These are phyloP conservation scores for Ptychadena robeensis DNA, from an alignment of 2,797 vertebrate genomes.

Conservation along the genomic window DNA sequence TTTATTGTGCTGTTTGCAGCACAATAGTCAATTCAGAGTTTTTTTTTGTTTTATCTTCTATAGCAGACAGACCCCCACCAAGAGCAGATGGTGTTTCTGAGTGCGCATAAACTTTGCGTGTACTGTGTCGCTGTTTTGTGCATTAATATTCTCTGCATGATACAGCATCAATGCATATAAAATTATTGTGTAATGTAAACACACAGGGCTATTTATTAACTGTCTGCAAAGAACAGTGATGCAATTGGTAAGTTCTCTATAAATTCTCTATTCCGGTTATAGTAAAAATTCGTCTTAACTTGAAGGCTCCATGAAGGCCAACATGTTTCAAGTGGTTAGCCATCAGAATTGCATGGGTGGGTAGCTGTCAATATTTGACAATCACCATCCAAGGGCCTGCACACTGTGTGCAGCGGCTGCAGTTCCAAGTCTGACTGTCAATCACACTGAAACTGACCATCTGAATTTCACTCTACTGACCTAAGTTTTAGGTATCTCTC, in stretches of 20 bases:
- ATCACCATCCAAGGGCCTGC: too few species aligned
- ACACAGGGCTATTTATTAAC: background rate
- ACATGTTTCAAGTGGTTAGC: too few species aligned
- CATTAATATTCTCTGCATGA: background rate
- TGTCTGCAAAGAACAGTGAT: background rate
- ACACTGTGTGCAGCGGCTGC: too few species aligned
- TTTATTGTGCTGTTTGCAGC: constrained; percentile 41
- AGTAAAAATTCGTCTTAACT: too few species aligned
- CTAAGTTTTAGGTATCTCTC: too few species aligned
- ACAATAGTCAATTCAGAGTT: constrained; percentile 28
- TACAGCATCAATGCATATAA: background rate
- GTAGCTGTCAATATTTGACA: too few species aligned
- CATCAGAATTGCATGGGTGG: too few species aligned
- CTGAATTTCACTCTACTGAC: too few species aligned
- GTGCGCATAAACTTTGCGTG: constrained; percentile 10
- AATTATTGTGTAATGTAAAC: background rate
- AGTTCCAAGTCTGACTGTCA: too few species aligned
- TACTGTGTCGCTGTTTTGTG: background rate
- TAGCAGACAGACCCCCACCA: background rate
- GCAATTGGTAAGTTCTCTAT: background rate
- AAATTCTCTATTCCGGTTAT: background rate
- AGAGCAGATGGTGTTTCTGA: constrained; percentile 1
- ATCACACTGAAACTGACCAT: too few species aligned
- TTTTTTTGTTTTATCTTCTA: constrained; percentile 9
- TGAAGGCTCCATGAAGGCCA: too few species aligned